Percentiles rank a stretch among this genome's conserved stretches.
These are phyloP conservation scores for Luperina nickerlii DNA, from an alignment of 2,888 invertebrate species.

Conservation along the genomic window DNA sequence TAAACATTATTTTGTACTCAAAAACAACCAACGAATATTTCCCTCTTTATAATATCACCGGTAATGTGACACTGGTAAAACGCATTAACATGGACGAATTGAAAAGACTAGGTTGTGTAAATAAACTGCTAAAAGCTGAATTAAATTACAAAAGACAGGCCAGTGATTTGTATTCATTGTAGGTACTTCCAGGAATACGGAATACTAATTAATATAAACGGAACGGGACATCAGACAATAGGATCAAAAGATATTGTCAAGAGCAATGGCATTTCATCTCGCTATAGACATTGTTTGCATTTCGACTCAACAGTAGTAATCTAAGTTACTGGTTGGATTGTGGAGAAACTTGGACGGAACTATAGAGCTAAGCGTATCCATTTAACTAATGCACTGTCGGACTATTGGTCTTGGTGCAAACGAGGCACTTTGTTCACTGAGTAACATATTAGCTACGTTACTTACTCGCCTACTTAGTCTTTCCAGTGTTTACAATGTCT, in stretches of 20 bases:
- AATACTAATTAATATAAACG: slow-evolving; percentile 27
- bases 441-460: slow-evolving; percentile 83
- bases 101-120: background rate
- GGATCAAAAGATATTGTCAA: slow-evolving; percentile 68
- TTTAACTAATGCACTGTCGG: slow-evolving; percentile 89
- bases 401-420: slow-evolving; percentile 88
- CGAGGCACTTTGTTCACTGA: slow-evolving; percentile 86
- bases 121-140: slow-evolving; percentile 2
- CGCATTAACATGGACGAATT: slow-evolving; percentile 34
- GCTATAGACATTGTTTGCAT: slow-evolving; percentile 80
- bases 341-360: slow-evolving; percentile 84
- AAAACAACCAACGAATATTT: slow-evolving; percentile 10
- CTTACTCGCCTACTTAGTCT: slow-evolving; percentile 69
- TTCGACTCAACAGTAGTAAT: slow-evolving; percentile 83
- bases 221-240: slow-evolving; percentile 42
- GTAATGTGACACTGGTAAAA: slow-evolving; percentile 21
- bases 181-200: slow-evolving; percentile 15
- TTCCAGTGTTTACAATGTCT: slow-evolving; percentile 69
- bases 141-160: slow-evolving; percentile 6
- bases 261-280: slow-evolving; percentile 80
- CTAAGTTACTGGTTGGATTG: slow-evolving; percentile 87
- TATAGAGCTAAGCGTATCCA: slow-evolving; percentile 85
- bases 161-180: slow-evolving; percentile 11
- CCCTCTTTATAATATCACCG: slow-evolving; percentile 13
- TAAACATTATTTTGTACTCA: slow-evolving; percentile 1